A percentile compares a stretch with the other conserved stretches of the same genome.
Evolutionary conservation across 1,140 invertebrate genomes (phyloP).

Genomic region (Procambarus virginalis): DNA sequence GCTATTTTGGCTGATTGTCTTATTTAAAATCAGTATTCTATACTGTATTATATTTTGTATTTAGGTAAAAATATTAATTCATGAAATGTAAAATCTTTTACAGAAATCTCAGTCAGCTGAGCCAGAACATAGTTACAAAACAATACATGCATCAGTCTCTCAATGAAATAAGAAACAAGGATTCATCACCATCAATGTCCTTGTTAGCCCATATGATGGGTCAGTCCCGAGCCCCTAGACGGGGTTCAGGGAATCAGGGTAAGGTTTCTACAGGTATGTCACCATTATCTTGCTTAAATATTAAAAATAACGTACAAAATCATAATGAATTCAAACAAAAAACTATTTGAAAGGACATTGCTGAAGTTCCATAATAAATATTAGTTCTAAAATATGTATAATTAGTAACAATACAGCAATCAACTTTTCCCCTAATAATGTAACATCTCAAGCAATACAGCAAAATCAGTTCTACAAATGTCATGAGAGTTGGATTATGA

Average conservation of each 20-base stretch:
- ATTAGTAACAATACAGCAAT: too few relatives aligned
- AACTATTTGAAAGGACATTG: not conserved
- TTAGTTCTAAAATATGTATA: too few relatives aligned
- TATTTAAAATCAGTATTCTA: too few relatives aligned
- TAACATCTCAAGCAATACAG: too few relatives aligned
- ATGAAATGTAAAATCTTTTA: not conserved
- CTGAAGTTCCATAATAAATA: not conserved
- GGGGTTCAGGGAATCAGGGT: not conserved
- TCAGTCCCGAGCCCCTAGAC: not conserved
- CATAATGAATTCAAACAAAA: not conserved
- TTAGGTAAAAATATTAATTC: too few relatives aligned
- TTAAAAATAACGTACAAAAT: not conserved
- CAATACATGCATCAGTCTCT: conserved; percentile 49
- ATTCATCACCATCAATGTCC: not conserved
- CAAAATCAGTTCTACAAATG: too few relatives aligned
- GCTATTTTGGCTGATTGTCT: too few relatives aligned
- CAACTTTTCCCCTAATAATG: too few relatives aligned
- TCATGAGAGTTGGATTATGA: too few relatives aligned
- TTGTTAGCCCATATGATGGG: not conserved
- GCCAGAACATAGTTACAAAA: conserved; percentile 43
- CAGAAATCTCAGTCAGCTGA: conserved; percentile 22
- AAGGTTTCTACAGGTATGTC: not conserved
- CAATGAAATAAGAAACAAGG: conserved; percentile 29
- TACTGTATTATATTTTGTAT: too few relatives aligned
- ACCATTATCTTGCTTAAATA: not conserved